Conservation (phyloP, 2,797 vertebrate genomes). For the Melanotaenia trifasciata region DNA sequence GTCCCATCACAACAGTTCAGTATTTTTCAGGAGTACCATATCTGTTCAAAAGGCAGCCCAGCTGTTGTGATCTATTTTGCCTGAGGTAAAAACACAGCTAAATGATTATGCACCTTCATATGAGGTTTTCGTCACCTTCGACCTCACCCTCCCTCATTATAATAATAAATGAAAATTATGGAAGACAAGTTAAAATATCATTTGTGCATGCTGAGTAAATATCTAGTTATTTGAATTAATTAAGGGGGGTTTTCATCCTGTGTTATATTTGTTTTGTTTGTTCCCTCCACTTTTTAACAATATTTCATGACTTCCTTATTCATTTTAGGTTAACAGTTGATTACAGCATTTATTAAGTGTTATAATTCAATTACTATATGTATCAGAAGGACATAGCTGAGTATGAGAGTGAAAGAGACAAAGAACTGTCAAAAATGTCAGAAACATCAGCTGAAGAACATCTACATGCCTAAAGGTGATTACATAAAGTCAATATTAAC, state of each 20-base stretch:
- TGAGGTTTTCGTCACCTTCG: too few relatives aligned
- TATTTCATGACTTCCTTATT: constrained; percentile 26
- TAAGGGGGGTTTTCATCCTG: too few relatives aligned
- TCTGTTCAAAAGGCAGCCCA: neutral
- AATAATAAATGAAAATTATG: too few relatives aligned
- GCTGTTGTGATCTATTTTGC: too few relatives aligned
- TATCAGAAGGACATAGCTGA: neutral
- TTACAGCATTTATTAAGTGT: neutral
- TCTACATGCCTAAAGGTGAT: constrained; percentile 59
- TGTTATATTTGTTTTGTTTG: neutral
- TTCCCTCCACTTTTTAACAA: constrained; percentile 5
- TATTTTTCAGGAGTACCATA: neutral
- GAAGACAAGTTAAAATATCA: neutral
- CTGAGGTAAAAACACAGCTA: too few relatives aligned
- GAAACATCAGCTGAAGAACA: constrained; percentile 62
- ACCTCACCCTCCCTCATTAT: too few relatives aligned
- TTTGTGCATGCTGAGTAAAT: neutral
- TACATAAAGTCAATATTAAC: constrained; percentile 43
- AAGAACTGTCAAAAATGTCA: neutral
- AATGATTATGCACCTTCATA: too few relatives aligned
- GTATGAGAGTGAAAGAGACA: constrained; percentile 5
- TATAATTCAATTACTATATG: constrained; percentile 3
- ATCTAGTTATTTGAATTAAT: neutral
- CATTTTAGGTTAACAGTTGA: constrained; percentile 27
- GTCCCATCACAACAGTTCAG: neutral